Conservation (phyloP, 2,888 invertebrate genomes). For the Polia nebulosa region DNA sequence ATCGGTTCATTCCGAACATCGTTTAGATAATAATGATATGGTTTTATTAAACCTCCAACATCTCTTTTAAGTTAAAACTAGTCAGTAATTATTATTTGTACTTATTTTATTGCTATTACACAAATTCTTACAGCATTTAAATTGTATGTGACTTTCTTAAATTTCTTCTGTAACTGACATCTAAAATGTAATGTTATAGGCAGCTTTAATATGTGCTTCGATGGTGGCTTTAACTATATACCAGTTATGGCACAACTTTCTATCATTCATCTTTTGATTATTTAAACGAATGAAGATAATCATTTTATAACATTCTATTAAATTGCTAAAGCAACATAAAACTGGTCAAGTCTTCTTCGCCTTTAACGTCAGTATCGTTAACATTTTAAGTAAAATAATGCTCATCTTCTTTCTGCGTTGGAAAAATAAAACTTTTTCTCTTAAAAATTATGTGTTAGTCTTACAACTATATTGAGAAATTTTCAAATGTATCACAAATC, state of each 20-base stretch:
- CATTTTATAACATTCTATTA: conserved; percentile 21
- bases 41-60: conserved; percentile 7
- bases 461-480: too few species aligned
- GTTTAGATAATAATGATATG: conserved; percentile 3
- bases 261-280: conserved; percentile 27
- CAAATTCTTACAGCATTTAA: conserved; percentile 18
- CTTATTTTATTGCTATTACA: conserved; percentile 12
- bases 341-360: conserved; percentile 6
- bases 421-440: not conserved
- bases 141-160: conserved; percentile 43
- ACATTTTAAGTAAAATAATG: not conserved
- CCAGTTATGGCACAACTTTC: conserved; percentile 51
- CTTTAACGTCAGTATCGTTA: not conserved
- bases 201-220: not conserved
- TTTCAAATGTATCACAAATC: too few species aligned
- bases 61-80: not conserved
- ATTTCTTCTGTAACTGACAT: conserved; percentile 13
- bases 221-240: conserved; percentile 18
- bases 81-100: not conserved
- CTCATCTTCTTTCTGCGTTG: not conserved
- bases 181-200: conserved; percentile 30
- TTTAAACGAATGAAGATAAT: conserved; percentile 33
- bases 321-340: not conserved
- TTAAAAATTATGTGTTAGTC: too few species aligned
- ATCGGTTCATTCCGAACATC: not conserved